A percentile compares a stretch with the other conserved stretches of the same genome.
Conservation (phyloP, 2,113 vertebrate species). For the Gallinago undulata region DNA sequence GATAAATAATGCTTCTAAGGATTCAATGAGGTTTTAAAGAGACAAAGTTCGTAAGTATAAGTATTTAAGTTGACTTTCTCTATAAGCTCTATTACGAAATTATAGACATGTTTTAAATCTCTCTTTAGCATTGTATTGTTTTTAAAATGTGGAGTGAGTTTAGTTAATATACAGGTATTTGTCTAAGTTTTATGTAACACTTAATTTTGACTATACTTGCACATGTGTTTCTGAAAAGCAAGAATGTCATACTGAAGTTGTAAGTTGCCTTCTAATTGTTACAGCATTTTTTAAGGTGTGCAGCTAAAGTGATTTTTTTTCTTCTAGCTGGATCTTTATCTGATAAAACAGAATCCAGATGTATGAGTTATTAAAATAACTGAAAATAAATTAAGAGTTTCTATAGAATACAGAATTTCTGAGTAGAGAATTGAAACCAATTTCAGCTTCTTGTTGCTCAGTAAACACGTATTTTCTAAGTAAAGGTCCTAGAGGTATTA, state of each 20-base stretch:
- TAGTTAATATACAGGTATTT: neutral
- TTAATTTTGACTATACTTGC: neutral
- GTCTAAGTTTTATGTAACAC: neutral
- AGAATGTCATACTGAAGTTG: neutral
- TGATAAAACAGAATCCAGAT: slow-evolving; percentile 1
- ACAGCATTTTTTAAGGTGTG: neutral
- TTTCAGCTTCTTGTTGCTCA: neutral
- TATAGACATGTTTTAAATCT: neutral
- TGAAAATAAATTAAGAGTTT: neutral
- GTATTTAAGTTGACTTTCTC: slow-evolving; percentile 50
- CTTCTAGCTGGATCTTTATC: neutral
- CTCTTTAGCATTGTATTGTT: neutral
- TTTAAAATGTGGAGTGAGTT: neutral
- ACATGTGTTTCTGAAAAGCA: neutral
- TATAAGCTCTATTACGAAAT: slow-evolving; percentile 5
- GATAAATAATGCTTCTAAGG: slow-evolving; percentile 55
- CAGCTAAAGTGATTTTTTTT: neutral
- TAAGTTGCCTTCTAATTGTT: neutral
- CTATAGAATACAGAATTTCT: neutral
- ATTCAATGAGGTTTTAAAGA: slow-evolving; percentile 57
- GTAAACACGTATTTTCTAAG: neutral
- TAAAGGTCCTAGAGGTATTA: neutral
- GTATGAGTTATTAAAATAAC: neutral
- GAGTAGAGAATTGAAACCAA: neutral
- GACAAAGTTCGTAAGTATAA: slow-evolving; percentile 58